Evolutionary conservation across 2,888 invertebrate species (phyloP).

Genomic region (Tanytarsus gracilentus): DNA sequence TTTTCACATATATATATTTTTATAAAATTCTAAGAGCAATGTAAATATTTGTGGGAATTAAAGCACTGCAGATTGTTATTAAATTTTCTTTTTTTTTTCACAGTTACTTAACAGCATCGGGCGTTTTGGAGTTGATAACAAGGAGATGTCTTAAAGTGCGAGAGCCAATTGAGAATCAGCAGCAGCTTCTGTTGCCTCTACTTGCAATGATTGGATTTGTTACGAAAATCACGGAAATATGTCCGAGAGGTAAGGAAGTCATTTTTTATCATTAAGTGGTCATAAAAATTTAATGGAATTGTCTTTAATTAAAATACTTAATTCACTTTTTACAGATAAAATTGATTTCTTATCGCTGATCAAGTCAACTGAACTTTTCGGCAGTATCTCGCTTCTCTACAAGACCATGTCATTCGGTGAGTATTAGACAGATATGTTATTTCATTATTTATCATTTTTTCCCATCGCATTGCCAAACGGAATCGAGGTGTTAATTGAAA

Average conservation of each 20-base stretch:
- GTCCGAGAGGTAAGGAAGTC: conserved; percentile 38
- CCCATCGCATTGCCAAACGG: not conserved
- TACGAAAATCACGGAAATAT: conserved; percentile 42
- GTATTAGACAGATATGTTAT: not conserved
- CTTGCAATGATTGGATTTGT: conserved; percentile 42
- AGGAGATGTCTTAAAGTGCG: conserved; percentile 60
- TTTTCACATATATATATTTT: too few species aligned
- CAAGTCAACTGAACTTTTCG: conserved; percentile 43
- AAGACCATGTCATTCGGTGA: conserved; percentile 34
- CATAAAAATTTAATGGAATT: not conserved
- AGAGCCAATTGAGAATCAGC: conserved; percentile 49
- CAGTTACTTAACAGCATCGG: conserved; percentile 71
- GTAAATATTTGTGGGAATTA: not conserved
- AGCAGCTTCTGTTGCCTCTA: conserved; percentile 41
- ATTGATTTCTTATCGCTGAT: conserved; percentile 41
- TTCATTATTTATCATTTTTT: not conserved
- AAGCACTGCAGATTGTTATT: conserved; percentile 17
- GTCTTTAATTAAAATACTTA: not conserved
- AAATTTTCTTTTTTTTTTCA: conserved; percentile 31
- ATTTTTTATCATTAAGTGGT: not conserved
- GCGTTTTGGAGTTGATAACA: conserved; percentile 68
- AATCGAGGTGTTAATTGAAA: conserved; percentile 15
- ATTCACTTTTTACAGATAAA: not conserved
- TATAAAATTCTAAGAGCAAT: not conserved
- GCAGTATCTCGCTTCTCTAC: conserved; percentile 40